phyloP scores from a whole-genome alignment of 2,888 invertebrate species.

The Bombylius major region DNA sequence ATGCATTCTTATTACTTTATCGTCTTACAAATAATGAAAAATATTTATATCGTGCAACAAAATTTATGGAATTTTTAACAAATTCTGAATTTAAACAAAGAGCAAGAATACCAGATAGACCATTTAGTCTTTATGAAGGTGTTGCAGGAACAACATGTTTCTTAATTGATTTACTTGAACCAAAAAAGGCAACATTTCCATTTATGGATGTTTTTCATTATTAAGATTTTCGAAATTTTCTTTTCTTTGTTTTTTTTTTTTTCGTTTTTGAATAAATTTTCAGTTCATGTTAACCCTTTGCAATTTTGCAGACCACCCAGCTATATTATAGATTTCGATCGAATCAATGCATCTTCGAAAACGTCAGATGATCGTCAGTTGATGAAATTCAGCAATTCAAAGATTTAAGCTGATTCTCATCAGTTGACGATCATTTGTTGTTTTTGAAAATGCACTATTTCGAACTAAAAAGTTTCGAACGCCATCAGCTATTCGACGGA shows the following conservation, averaged over 20 bases:
- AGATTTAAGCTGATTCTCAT: too few relatives aligned
- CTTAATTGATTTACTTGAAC: constrained; percentile 60
- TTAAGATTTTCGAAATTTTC: neutral
- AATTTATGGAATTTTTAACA: constrained; percentile 64
- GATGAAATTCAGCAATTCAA: too few relatives aligned
- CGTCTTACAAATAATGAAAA: constrained; percentile 58
- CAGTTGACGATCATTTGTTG: too few relatives aligned
- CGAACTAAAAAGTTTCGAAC: too few relatives aligned
- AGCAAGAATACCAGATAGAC: constrained; percentile 65
- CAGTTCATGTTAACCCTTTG: too few relatives aligned
- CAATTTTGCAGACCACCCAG: too few relatives aligned
- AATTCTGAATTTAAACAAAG: constrained; percentile 49
- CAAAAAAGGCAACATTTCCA: constrained; percentile 65
- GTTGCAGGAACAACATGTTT: constrained; percentile 76
- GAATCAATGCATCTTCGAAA: too few relatives aligned
- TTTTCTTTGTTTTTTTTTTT: too few relatives aligned
- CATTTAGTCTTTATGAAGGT: constrained; percentile 77
- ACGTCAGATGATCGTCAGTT: too few relatives aligned
- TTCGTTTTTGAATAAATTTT: neutral
- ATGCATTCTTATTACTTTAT: constrained; percentile 63
- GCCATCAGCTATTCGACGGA: too few relatives aligned
- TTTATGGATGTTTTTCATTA: constrained; percentile 55
- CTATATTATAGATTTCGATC: too few relatives aligned
- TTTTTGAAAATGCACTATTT: too few relatives aligned
- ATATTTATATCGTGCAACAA: constrained; percentile 59